phyloP scores from a whole-genome alignment of 64 coral and sea anemone species.

The Stylophora pistillata region DNA sequence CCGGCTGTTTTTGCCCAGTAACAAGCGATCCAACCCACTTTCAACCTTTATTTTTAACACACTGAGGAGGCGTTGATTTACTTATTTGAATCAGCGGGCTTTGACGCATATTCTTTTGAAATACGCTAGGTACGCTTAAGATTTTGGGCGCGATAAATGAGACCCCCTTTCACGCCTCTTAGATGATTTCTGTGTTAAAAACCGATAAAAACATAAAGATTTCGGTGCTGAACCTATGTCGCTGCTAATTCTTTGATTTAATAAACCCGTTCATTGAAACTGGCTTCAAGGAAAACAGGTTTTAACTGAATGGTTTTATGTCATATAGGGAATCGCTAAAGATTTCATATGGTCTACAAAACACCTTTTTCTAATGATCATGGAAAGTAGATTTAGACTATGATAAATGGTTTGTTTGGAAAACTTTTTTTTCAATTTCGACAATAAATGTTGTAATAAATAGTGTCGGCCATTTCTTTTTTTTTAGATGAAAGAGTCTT shows the following conservation, averaged over 20 bases:
- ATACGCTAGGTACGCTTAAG: no score
- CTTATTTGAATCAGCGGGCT: background rate
- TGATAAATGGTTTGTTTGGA: background rate
- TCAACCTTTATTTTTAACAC: background rate
- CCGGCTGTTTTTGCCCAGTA: conserved; percentile 57
- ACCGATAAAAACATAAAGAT: no score
- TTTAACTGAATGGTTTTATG: no score
- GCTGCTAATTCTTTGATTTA: no score
- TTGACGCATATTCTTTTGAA: background rate
- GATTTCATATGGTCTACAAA: no score
- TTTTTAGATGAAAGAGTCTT: background rate
- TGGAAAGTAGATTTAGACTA: background rate
- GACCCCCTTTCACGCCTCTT: no score
- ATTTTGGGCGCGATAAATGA: background rate
- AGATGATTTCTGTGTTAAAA: no score
- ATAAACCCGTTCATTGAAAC: no score
- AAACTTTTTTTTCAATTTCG: background rate
- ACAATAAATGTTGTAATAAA: background rate
- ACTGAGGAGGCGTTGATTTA: conserved; percentile 24
- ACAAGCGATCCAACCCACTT: background rate
- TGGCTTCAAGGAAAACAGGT: no score
- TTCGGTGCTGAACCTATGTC: no score
- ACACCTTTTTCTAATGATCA: background rate
- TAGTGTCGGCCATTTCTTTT: background rate
- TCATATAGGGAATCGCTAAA: background rate